Conservation (phyloP, 2,888 invertebrate genomes). For the Tupiocoris notatus region DNA sequence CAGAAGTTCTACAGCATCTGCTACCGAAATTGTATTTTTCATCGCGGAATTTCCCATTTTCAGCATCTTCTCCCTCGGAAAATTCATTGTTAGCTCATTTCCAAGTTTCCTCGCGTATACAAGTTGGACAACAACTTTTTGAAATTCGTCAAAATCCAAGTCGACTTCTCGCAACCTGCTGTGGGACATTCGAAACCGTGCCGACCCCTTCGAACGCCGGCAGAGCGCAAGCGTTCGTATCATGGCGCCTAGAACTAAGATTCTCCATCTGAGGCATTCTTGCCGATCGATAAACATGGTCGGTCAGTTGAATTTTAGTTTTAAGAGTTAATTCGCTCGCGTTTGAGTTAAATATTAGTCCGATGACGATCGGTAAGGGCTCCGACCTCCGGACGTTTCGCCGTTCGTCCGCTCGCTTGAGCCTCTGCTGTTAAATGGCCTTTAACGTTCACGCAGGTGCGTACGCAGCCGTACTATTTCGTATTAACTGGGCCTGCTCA, state of each 20-base stretch:
- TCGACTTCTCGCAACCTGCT: too few species aligned
- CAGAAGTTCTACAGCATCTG: too few species aligned
- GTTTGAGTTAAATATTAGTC: neutral
- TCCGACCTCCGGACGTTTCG: neutral
- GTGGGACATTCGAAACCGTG: too few species aligned
- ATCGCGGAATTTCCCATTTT: too few species aligned
- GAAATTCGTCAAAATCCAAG: too few species aligned
- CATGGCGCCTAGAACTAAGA: conserved; percentile 26
- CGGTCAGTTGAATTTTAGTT: conserved; percentile 46
- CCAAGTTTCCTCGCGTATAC: too few species aligned
- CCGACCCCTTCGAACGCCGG: too few species aligned
- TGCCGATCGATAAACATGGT: conserved; percentile 50
- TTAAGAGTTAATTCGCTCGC: conserved; percentile 23
- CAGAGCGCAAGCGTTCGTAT: conserved; percentile 14
- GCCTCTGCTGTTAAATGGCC: conserved; percentile 48
- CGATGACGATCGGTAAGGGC: neutral
- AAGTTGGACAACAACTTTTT: too few species aligned
- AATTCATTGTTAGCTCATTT: too few species aligned
- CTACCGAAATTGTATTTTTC: too few species aligned
- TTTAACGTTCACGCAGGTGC: conserved; percentile 76
- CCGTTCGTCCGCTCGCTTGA: neutral
- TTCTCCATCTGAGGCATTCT: conserved; percentile 18
- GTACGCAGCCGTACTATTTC: conserved; percentile 88
- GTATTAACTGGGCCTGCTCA: conserved; percentile 87
- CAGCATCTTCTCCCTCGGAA: too few species aligned